Evolutionary conservation across 2,113 vertebrate genomes (phyloP).

Genomic region (Ivindomyrus marchei): DNA sequence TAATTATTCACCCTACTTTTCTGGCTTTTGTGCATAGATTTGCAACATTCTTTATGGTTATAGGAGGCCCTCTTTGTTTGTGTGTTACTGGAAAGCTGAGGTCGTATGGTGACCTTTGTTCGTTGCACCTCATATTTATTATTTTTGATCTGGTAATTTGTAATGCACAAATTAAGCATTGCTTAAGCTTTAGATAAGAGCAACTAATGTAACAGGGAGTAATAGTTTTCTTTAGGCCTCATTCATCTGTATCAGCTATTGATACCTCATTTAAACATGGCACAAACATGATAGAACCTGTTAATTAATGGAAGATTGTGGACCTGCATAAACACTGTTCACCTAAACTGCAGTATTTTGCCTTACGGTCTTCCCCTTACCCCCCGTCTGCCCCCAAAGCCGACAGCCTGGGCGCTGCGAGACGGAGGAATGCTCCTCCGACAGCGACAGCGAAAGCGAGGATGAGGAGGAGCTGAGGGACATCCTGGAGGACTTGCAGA

Average conservation of each 20-base stretch:
- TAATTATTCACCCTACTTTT: not conserved
- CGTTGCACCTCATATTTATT: not conserved
- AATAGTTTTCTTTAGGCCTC: not conserved
- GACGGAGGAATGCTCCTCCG: slow-evolving; percentile 91
- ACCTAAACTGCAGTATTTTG: not conserved
- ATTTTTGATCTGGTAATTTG: not conserved
- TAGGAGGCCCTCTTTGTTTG: not conserved
- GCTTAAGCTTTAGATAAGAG: not conserved
- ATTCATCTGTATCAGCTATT: not conserved
- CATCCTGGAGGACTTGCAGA: slow-evolving; percentile 90
- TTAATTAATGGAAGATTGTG: not conserved
- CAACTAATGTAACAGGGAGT: not conserved
- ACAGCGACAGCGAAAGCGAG: slow-evolving; percentile 95
- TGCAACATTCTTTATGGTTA: not conserved
- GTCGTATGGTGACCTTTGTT: not conserved
- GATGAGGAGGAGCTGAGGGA: slow-evolving; percentile 95
- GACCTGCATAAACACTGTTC: not conserved
- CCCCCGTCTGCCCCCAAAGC: not conserved
- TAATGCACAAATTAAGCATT: not conserved
- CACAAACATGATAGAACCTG: not conserved
- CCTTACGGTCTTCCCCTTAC: not conserved
- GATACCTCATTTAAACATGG: not conserved
- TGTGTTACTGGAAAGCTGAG: not conserved
- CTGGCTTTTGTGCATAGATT: not conserved
- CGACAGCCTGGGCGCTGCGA: slow-evolving; percentile 86